Base-by-base conservation (phyloP, 1,140 invertebrate genomes). In the Atta colombica region DNA sequence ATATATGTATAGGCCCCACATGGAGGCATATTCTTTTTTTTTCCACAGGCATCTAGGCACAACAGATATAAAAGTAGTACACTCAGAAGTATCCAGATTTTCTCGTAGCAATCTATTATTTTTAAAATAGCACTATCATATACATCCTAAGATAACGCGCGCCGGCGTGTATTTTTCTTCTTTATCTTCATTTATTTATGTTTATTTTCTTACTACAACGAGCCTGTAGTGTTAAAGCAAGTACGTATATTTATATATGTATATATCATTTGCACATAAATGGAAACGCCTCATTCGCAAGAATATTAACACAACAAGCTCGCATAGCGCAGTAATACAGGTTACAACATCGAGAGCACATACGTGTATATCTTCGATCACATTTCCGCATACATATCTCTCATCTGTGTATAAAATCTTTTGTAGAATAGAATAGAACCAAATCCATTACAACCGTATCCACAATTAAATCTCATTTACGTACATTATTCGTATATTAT, bases 11-110 rank as follows among this genome's bases (percentile, higher is more conserved):
- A 74, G 63, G 68, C 66, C 77, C n/a, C 77, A 68, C 60, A 31
- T 31, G 65, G 78, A 68, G 78, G 51, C 78, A 58, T 75, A 49
- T 65, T 87, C 69, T 66, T 75, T 87, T 72, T 86, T 72, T 86
- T 91, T 92, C 88, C 91, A 92, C 87, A 92, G 89, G 90, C 89
- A 92, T 91, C 89, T 91, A 93, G 92, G 92, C 92, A 93, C 91
- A 90, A 92, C 91, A 92, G 91, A 93, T 92, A 93, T 82, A 93
- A 93, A 89, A 89, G 91, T 91, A 91, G 71, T 91, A 91, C 89
- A 77, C 85, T 91, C 85, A 91, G 89, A 88, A 90, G 72, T 91
- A 90, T 86, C 81, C 87, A 81, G 82, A 89, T 89, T 87, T 90
- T 84, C 53, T 84, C 69, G 65, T 88, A 87, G 81, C 80, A 90